Evolutionary conservation across 2,113 vertebrate genomes (phyloP).

Genomic region (Lonchura striata): DNA sequence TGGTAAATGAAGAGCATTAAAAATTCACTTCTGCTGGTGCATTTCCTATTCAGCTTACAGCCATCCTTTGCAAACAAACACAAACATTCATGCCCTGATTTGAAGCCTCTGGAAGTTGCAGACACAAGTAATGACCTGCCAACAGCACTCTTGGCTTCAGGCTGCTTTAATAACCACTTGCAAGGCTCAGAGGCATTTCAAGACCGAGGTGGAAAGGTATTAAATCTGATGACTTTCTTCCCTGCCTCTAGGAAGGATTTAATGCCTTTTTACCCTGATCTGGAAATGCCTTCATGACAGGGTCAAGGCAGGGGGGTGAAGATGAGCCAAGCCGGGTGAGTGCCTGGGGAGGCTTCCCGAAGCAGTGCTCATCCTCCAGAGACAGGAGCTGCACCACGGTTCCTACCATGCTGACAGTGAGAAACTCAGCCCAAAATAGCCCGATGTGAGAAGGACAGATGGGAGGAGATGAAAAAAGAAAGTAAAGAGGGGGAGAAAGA

Average conservation of each 20-base stretch:
- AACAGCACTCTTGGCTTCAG: neutral
- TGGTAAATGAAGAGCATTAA: neutral
- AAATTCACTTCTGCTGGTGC: neutral
- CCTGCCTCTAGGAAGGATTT: neutral
- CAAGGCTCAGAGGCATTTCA: neutral
- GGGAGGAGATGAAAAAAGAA: conserved; percentile 49
- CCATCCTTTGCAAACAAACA: neutral
- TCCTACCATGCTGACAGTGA: conserved; percentile 38
- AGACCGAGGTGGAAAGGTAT: neutral
- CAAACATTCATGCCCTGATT: neutral
- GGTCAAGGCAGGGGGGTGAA: neutral
- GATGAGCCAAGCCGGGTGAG: neutral
- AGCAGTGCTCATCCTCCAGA: neutral
- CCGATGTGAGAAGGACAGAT: conserved; percentile 57
- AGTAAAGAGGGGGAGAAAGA: conserved; percentile 36
- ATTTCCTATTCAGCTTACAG: neutral
- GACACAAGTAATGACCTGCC: neutral
- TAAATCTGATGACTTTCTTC: neutral
- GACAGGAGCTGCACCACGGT: neutral
- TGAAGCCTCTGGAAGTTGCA: neutral
- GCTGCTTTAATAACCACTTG: neutral
- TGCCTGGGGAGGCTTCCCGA: neutral
- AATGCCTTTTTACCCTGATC: neutral
- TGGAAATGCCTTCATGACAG: accelerated
- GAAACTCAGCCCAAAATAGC: conserved; percentile 50